Conservation (phyloP, 2,797 vertebrate species). For the Sparus aurata region DNA sequence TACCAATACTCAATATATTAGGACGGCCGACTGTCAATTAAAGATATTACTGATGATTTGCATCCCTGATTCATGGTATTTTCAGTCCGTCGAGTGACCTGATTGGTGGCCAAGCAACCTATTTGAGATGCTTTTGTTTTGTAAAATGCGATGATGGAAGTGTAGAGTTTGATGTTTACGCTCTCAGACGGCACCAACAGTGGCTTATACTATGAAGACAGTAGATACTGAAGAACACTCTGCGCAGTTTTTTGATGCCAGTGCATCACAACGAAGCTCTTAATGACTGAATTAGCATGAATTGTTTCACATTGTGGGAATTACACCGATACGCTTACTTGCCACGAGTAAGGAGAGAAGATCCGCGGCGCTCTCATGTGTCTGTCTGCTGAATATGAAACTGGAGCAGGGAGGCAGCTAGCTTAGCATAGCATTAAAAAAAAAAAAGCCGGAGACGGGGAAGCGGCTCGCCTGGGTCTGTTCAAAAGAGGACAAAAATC, state of each 20-base stretch:
- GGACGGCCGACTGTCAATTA: too few species aligned
- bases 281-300: background rate
- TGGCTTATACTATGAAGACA: too few species aligned
- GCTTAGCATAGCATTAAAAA: slow-evolving; percentile 3
- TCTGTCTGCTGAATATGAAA: background rate
- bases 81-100: too few species aligned
- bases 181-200: too few species aligned
- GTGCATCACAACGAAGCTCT: background rate
- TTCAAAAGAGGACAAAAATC: background rate
- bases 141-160: too few species aligned
- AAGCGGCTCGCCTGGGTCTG: background rate
- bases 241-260: background rate
- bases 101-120: too few species aligned
- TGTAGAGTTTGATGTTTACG: too few species aligned
- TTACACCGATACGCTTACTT: background rate
- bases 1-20: too few species aligned
- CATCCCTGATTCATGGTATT: too few species aligned
- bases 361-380: background rate
- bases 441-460: background rate
- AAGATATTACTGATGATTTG: too few species aligned
- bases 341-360: too few species aligned
- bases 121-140: too few species aligned
- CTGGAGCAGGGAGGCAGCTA: background rate
- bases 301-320: background rate
- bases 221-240: background rate